Conservation (phyloP, 2,797 vertebrate genomes). For the Pangasius larnaudii region DNA sequence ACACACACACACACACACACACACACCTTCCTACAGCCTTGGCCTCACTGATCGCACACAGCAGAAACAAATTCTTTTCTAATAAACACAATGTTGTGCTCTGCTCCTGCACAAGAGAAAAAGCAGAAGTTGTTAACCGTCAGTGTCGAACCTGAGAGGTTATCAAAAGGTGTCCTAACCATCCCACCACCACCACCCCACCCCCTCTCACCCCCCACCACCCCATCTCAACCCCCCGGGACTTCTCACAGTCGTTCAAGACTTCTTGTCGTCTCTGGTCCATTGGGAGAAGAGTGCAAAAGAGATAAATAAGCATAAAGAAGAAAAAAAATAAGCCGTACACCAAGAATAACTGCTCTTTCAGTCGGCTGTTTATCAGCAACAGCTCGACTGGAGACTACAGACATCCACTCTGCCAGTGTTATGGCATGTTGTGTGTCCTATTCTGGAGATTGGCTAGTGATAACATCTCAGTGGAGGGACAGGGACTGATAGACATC, state of each 20-base stretch:
- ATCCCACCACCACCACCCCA: neutral
- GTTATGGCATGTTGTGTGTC: slow-evolving; percentile 49
- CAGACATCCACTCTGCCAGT: slow-evolving; percentile 32
- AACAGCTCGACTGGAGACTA: slow-evolving; percentile 78
- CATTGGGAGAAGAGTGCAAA: neutral
- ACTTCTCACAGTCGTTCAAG: slow-evolving; percentile 21
- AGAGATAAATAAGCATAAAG: slow-evolving; percentile 20
- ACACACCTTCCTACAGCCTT: slow-evolving; percentile 27
- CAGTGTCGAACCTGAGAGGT: slow-evolving; percentile 56
- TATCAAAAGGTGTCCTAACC: slow-evolving; percentile 38
- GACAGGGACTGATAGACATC: slow-evolving; percentile 71
- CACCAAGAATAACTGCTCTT: slow-evolving; percentile 61
- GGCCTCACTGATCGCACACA: slow-evolving; percentile 16
- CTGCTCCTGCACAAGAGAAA: slow-evolving; percentile 55
- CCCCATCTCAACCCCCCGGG: neutral
- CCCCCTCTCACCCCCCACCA: too few species aligned
- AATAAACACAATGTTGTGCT: slow-evolving; percentile 7
- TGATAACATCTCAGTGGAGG: slow-evolving; percentile 67
- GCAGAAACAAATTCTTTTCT: slow-evolving; percentile 11
- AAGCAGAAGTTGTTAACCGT: slow-evolving; percentile 52
- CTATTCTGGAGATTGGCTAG: slow-evolving; percentile 67
- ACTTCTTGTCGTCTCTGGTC: slow-evolving; percentile 7
- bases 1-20: slow-evolving; percentile 25
- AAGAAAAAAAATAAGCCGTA: neutral
- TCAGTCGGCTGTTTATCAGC: slow-evolving; percentile 76